Evolutionary conservation across 1,140 invertebrate genomes (phyloP).

Genomic region (Episyrphus balteatus): DNA sequence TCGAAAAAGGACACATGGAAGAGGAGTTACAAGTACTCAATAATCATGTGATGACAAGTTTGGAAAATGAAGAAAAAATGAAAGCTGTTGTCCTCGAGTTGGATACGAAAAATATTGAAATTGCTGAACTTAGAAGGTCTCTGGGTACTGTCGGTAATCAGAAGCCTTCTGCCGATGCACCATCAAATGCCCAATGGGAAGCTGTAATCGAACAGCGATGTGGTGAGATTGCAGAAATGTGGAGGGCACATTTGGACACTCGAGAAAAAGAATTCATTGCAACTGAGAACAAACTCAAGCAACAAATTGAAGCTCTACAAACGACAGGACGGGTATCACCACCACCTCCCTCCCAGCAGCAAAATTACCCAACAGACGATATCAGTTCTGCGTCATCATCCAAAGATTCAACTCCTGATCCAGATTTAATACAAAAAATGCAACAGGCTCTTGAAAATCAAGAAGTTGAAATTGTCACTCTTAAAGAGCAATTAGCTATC

Average conservation of each 20-base stretch:
- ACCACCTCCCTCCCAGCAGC: constrained; percentile 7
- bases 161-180: constrained; percentile 20
- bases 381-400: background rate
- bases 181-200: constrained; percentile 38
- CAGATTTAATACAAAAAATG: constrained; percentile 31
- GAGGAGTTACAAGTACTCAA: constrained; percentile 32
- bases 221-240: constrained; percentile 50
- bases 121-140: constrained; percentile 23
- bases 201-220: constrained; percentile 48
- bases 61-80: constrained; percentile 31
- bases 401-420: constrained; percentile 5
- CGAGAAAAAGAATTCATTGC: constrained; percentile 46
- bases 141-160: constrained; percentile 18
- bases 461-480: constrained; percentile 53
- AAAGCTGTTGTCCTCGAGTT: constrained; percentile 25
- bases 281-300: constrained; percentile 39
- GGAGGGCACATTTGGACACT: constrained; percentile 50
- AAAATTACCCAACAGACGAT: background rate
- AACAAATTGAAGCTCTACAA: constrained; percentile 33
- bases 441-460: constrained; percentile 49
- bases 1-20: constrained; percentile 31
- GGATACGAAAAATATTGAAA: constrained; percentile 31
- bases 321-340: background rate
- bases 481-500: constrained; percentile 51
- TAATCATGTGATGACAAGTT: constrained; percentile 28